These are phyloP conservation scores for Poecilia wingei DNA, from an alignment of 2,797 vertebrate genomes.

Conservation along the genomic window DNA sequence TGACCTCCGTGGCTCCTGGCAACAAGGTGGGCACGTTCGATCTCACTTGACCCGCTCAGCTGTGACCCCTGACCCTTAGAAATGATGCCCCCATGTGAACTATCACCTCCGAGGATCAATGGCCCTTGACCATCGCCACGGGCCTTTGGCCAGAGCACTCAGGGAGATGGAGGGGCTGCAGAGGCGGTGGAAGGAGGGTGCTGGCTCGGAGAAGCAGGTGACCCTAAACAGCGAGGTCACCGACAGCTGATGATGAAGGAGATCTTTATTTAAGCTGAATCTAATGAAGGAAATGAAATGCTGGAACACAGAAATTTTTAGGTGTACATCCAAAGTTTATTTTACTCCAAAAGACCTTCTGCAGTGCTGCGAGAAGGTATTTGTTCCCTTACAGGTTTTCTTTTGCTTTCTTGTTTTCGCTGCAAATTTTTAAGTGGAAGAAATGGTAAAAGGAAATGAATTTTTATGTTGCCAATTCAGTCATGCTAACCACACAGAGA, in stretches of 20 bases:
- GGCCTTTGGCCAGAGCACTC: slow-evolving; percentile 41
- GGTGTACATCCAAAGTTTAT: background rate
- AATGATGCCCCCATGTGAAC: slow-evolving; percentile 64
- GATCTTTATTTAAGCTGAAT: slow-evolving; percentile 39
- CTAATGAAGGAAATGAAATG: slow-evolving; percentile 14
- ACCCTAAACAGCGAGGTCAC: slow-evolving; percentile 42
- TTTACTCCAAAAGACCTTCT: background rate
- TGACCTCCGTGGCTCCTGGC: slow-evolving; percentile 69
- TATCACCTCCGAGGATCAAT: slow-evolving; percentile 76
- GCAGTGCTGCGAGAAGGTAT: background rate
- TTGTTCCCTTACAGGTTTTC: background rate
- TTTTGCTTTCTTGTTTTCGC: background rate
- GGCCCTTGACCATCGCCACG: slow-evolving; percentile 70
- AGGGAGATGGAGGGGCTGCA: slow-evolving; percentile 9
- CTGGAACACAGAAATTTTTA: background rate
- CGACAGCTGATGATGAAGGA: slow-evolving; percentile 45
- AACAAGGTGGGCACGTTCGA: slow-evolving; percentile 76
- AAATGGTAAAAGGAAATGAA: background rate
- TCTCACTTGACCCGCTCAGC: slow-evolving; percentile 78
- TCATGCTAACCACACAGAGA: background rate
- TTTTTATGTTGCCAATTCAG: background rate
- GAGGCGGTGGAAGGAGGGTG: slow-evolving; percentile 21
- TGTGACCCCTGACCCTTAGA: slow-evolving; percentile 64
- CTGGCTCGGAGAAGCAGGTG: slow-evolving; percentile 32
- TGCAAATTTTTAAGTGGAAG: background rate